These are phyloP conservation scores for Lasioglossum pauxillum DNA, from an alignment of 2,888 invertebrate species.

Conservation along the genomic window DNA sequence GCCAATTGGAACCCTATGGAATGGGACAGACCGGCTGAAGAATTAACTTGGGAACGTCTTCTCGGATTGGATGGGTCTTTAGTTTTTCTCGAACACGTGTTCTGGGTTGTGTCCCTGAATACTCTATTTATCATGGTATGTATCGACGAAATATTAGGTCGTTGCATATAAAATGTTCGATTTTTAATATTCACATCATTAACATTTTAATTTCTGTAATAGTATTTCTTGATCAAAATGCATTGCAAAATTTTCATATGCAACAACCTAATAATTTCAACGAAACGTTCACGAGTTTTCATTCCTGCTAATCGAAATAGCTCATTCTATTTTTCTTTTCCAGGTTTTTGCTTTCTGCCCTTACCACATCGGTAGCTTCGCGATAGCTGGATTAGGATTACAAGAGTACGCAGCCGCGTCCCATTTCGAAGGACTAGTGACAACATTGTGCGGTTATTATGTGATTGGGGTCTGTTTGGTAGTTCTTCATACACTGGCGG, in stretches of 20 bases:
- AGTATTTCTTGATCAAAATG: too few relatives aligned
- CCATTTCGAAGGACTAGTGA: slow-evolving; percentile 96
- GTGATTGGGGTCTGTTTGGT: slow-evolving; percentile 94
- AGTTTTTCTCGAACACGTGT: slow-evolving; percentile 98
- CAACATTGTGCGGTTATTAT: slow-evolving; percentile 97
- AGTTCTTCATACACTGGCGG: slow-evolving; percentile 93
- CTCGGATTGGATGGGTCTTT: slow-evolving; percentile 98
- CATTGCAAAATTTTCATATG: too few relatives aligned
- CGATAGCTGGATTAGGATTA: slow-evolving; percentile 90
- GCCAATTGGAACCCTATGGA: slow-evolving; percentile 99
- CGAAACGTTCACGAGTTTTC: neutral
- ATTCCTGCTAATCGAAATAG: neutral
- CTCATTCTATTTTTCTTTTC: neutral
- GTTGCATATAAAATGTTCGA: too few relatives aligned
- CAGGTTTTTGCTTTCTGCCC: slow-evolving; percentile 97
- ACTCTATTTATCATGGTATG: slow-evolving; percentile 95
- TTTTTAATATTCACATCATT: too few relatives aligned
- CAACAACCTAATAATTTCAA: neutral
- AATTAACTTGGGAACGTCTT: slow-evolving; percentile 98
- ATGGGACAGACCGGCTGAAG: slow-evolving; percentile 99
- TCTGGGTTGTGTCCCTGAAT: slow-evolving; percentile 99
- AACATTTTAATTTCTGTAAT: too few relatives aligned
- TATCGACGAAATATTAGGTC: neutral
- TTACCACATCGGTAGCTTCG: slow-evolving; percentile 96
- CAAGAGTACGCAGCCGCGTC: slow-evolving; percentile 89